A percentile compares a stretch with the other conserved stretches of the same genome.
These are phyloP conservation scores for Mylabris phalerata DNA, from an alignment of 1,140 invertebrate genomes.

Conservation along the genomic window DNA sequence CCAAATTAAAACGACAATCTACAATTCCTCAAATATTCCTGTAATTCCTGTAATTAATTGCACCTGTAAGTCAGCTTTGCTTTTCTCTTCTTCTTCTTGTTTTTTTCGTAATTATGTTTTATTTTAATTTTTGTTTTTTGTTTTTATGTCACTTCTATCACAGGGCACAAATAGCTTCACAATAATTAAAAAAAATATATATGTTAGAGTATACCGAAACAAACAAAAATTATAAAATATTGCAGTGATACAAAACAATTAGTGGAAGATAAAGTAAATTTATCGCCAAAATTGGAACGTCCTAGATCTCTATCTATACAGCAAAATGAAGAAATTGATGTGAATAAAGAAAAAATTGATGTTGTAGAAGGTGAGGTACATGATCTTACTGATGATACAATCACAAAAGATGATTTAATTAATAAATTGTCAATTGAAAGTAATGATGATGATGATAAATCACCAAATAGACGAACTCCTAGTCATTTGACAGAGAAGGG, in stretches of 20 bases:
- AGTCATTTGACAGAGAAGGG: conserved; percentile 49
- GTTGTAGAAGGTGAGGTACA: conserved; percentile 40
- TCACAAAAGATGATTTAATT: conserved; percentile 6
- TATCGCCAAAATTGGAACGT: conserved; percentile 43
- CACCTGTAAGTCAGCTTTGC: not conserved
- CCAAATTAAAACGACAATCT: no score
- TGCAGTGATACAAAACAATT: conserved; percentile 31
- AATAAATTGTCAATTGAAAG: not conserved
- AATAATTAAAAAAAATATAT: conserved; percentile 22
- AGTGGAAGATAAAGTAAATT: conserved; percentile 10
- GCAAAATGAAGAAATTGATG: conserved; percentile 34
- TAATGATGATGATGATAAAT: conserved; percentile 11
- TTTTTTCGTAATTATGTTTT: conserved; percentile 4
- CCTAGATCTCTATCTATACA: conserved; percentile 47
- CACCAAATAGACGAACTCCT: conserved; percentile 28
- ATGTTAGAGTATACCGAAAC: conserved; percentile 1
- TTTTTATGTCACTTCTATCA: conserved; percentile 25
- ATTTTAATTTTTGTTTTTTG: conserved; percentile 25
- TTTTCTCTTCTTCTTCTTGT: conserved; percentile 16
- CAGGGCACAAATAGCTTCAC: conserved; percentile 36
- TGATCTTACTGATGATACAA: conserved; percentile 12
- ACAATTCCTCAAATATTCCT: no score
- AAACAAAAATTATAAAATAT: conserved; percentile 26
- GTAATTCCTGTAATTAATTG: no score
- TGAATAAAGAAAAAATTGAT: conserved; percentile 32